These are phyloP conservation scores for Spodoptera littoralis DNA, from an alignment of 2,888 invertebrate genomes.

Conservation along the genomic window DNA sequence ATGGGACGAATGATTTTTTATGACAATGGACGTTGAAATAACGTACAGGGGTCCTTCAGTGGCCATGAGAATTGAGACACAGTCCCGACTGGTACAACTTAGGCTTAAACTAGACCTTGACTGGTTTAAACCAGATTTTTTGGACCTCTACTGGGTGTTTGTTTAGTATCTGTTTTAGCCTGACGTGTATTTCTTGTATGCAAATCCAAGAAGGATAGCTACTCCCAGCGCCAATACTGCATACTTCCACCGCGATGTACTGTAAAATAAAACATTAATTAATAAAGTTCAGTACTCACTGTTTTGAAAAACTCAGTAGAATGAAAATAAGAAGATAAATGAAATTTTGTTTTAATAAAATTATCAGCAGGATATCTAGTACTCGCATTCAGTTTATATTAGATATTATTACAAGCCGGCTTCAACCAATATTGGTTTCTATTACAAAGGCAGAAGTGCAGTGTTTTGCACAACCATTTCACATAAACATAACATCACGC, in stretches of 20 bases:
- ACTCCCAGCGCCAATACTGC: constrained; percentile 71
- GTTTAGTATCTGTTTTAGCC: constrained; percentile 32
- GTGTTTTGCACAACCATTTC: no score
- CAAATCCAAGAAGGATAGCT: constrained; percentile 71
- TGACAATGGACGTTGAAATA: not conserved
- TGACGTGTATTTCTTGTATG: constrained; percentile 66
- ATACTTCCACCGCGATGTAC: constrained; percentile 73
- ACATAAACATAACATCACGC: no score
- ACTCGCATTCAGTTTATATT: no score
- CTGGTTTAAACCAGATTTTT: constrained; percentile 49
- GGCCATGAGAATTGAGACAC: constrained; percentile 5
- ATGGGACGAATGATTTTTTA: no score
- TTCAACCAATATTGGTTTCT: no score
- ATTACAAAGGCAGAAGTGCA: no score
- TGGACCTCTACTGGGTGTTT: constrained; percentile 43
- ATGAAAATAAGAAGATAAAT: no score
- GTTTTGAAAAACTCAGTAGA: no score
- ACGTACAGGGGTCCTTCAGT: constrained; percentile 12
- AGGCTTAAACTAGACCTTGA: constrained; percentile 45
- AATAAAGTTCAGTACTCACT: no score
- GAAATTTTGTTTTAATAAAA: no score
- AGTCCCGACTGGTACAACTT: constrained; percentile 22
- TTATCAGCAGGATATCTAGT: no score
- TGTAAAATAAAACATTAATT: constrained; percentile 19
- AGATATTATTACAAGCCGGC: no score